phyloP scores from a whole-genome alignment of 2,113 vertebrate genomes.

The Osmerus mordax region DNA sequence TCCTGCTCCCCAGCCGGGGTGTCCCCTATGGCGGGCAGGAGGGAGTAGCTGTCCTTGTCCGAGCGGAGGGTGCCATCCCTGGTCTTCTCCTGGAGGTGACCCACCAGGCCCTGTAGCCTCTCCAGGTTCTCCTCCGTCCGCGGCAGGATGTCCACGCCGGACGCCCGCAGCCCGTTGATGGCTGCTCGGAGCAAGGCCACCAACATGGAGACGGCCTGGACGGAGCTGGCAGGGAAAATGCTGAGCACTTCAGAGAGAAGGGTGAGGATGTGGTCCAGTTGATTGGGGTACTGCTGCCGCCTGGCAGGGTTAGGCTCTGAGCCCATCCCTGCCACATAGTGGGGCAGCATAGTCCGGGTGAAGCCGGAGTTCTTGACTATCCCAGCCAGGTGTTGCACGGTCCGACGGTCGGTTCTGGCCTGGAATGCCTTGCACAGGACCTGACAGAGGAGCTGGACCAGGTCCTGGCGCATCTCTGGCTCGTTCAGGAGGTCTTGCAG shows the following conservation, averaged over 20 bases:
- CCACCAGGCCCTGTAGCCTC: conserved; percentile 69
- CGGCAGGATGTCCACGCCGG: conserved; percentile 73
- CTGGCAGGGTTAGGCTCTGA: conserved; percentile 64
- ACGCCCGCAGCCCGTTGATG: conserved; percentile 74
- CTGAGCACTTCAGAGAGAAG: conserved; percentile 79
- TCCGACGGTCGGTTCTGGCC: conserved; percentile 73
- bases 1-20: conserved; percentile 60
- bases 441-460: conserved; percentile 80
- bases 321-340: conserved; percentile 77
- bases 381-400: conserved; percentile 76
- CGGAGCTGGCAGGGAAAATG: conserved; percentile 82
- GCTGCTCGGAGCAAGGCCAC: conserved; percentile 74
- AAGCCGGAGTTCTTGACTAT: conserved; percentile 83
- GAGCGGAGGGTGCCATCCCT: conserved; percentile 80
- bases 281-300: conserved; percentile 74
- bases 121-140: conserved; percentile 73
- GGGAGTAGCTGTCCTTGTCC: conserved; percentile 78
- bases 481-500: conserved; percentile 72
- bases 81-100: conserved; percentile 79
- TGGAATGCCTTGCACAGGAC: conserved; percentile 81
- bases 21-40: conserved; percentile 58
- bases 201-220: conserved; percentile 75
- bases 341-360: conserved; percentile 74
- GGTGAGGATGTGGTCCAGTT: conserved; percentile 79
- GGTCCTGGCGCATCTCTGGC: conserved; percentile 66